A percentile compares a stretch with the other conserved stretches of the same genome.
These are phyloP conservation scores for Calcarius lapponicus DNA, from an alignment of 2,797 vertebrate genomes.

Conservation along the genomic window DNA sequence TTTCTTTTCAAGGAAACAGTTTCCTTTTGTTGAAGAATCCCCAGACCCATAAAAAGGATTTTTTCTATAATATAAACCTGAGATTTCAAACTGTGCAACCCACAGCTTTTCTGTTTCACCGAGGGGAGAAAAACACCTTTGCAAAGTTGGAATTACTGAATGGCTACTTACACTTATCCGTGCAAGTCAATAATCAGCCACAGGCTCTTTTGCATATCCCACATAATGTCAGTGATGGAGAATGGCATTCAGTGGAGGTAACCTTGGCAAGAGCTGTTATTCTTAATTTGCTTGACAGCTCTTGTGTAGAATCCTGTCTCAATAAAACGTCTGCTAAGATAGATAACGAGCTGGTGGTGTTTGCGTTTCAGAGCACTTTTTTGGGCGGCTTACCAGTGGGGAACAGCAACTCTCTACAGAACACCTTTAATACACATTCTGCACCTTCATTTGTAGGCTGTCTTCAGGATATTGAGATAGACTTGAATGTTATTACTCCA, in stretches of 20 bases:
- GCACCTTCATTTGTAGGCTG: conserved; percentile 87
- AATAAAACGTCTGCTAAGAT: conserved; percentile 57
- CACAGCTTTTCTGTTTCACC: conserved; percentile 79
- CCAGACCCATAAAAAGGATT: conserved; percentile 32
- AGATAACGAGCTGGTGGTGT: conserved; percentile 38
- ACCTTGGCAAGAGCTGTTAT: conserved; percentile 78
- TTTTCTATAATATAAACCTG: conserved; percentile 82
- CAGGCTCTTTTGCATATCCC: conserved; percentile 73
- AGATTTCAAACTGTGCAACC: conserved; percentile 85
- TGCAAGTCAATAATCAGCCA: conserved; percentile 71
- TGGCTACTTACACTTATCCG: conserved; percentile 76
- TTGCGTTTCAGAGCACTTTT: conserved; percentile 78
- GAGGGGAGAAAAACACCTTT: conserved; percentile 71
- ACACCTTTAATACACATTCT: conserved; percentile 7
- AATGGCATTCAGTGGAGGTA: conserved; percentile 87
- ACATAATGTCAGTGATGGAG: conserved; percentile 82
- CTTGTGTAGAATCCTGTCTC: conserved; percentile 73
- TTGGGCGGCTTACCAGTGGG: conserved; percentile 79
- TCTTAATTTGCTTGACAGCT: conserved; percentile 77
- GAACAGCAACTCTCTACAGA: not conserved
- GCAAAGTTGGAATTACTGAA: conserved; percentile 81
- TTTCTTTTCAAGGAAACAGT: conserved; percentile 85
- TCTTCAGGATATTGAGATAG: conserved; percentile 88
- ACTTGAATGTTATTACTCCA: conserved; percentile 80
- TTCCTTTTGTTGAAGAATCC: conserved; percentile 79